Evolutionary conservation across 2,797 vertebrate genomes (phyloP).

Genomic region (Onychomys torridus): DNA sequence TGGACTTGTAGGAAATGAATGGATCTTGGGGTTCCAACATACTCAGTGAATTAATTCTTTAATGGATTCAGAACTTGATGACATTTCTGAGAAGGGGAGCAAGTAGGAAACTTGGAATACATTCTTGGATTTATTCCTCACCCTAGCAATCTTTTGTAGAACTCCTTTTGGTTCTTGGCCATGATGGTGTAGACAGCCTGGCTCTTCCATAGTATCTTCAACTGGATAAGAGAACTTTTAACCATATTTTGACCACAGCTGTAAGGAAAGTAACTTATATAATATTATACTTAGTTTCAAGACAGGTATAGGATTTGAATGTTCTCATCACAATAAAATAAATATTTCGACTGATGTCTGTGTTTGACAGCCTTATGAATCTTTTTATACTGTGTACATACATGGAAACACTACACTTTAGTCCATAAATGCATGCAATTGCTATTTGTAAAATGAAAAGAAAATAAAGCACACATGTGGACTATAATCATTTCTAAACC

Average conservation of each 20-base stretch:
- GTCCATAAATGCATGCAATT: not conserved
- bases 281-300: not conserved
- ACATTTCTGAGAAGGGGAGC: not conserved
- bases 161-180: not conserved
- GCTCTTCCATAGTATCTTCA: not conserved
- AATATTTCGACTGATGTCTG: not conserved
- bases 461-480: not conserved
- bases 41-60: not conserved
- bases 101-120: too few species aligned
- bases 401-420: not conserved
- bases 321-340: not conserved
- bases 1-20: not conserved
- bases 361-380: not conserved
- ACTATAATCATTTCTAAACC: not conserved
- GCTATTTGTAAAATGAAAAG: not conserved
- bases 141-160: rapidly evolving
- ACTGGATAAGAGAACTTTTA: not conserved
- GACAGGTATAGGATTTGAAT: not conserved
- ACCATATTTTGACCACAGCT: not conserved
- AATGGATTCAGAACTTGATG: not conserved
- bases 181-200: too few species aligned
- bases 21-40: not conserved
- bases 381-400: not conserved
- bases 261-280: not conserved
- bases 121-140: not conserved